A percentile compares a stretch with the other conserved stretches of the same genome.
phyloP scores from a whole-genome alignment of 2,113 vertebrate species.

The Urocynchramus pylzowi region DNA sequence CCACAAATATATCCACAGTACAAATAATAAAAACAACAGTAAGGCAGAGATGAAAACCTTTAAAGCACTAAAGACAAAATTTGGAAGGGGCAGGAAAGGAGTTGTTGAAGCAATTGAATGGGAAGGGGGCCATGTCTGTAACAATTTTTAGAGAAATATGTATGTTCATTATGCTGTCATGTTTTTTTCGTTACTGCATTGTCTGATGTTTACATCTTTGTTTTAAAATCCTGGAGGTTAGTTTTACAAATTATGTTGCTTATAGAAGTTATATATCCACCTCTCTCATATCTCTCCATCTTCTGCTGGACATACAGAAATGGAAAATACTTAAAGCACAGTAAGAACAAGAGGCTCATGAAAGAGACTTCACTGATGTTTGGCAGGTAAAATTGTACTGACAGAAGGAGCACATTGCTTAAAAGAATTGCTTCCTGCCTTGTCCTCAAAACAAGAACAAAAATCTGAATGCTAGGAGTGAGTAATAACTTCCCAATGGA shows the following conservation, averaged over 20 bases:
- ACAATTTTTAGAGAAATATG: not conserved
- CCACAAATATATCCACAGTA: not conserved
- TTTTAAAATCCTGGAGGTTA: not conserved
- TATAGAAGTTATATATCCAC: not conserved
- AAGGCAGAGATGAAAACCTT: not conserved
- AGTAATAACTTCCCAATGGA: not conserved
- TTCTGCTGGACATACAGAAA: not conserved
- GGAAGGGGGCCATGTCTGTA: not conserved
- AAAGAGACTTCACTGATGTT: not conserved
- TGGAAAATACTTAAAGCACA: not conserved
- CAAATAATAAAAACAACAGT: not conserved
- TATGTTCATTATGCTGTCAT: not conserved
- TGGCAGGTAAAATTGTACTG: not conserved
- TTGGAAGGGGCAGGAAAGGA: not conserved
- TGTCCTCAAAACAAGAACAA: not conserved
- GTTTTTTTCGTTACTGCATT: not conserved
- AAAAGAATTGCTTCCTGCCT: not conserved
- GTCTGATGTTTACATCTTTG: not conserved
- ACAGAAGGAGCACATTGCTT: not conserved
- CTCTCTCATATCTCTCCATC: not conserved
- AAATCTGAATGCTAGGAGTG: not conserved
- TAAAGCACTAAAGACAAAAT: not conserved
- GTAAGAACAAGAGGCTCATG: not conserved
- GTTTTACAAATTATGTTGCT: not conserved
- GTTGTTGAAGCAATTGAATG: not conserved